Evolutionary conservation across 2,797 vertebrate genomes (phyloP).

Genomic region (Phrynocephalus forsythii): DNA sequence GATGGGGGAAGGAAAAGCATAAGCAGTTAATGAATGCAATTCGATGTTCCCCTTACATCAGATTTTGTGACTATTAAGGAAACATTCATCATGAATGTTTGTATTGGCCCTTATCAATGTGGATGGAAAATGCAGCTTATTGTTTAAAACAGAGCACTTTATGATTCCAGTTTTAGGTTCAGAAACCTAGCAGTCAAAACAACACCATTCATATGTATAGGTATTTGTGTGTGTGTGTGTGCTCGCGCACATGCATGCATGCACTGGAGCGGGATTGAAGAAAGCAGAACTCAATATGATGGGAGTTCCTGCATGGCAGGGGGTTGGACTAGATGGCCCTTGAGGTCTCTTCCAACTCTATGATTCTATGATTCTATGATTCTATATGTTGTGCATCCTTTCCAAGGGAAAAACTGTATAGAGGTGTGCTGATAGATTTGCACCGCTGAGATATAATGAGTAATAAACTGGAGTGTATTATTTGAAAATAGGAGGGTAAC

Average conservation of each 20-base stretch:
- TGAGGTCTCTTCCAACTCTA: too few relatives aligned
- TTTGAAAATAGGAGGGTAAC: background rate
- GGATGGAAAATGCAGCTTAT: slow-evolving; percentile 46
- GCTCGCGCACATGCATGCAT: too few relatives aligned
- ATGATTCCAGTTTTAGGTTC: slow-evolving; percentile 43
- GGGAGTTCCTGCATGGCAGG: too few relatives aligned
- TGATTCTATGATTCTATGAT: too few relatives aligned
- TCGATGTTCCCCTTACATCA: slow-evolving; percentile 49
- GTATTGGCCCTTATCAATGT: slow-evolving; percentile 7
- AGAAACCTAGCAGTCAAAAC: background rate
- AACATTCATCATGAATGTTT: too few relatives aligned
- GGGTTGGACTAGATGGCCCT: too few relatives aligned
- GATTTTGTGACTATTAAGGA: slow-evolving; percentile 24
- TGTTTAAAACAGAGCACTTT: slow-evolving; percentile 22
- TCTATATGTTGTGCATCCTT: background rate
- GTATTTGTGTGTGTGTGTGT: too few relatives aligned
- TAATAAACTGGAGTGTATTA: background rate
- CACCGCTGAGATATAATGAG: background rate
- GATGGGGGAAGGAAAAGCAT: slow-evolving; percentile 28
- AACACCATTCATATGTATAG: too few relatives aligned
- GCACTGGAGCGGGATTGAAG: too few relatives aligned
- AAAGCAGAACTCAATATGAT: too few relatives aligned
- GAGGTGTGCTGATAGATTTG: background rate
- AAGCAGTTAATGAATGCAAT: slow-evolving; percentile 57
- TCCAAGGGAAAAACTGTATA: slow-evolving; percentile 67